phyloP scores from a whole-genome alignment of 1,140 invertebrate genomes.

The Nomia melanderi region DNA sequence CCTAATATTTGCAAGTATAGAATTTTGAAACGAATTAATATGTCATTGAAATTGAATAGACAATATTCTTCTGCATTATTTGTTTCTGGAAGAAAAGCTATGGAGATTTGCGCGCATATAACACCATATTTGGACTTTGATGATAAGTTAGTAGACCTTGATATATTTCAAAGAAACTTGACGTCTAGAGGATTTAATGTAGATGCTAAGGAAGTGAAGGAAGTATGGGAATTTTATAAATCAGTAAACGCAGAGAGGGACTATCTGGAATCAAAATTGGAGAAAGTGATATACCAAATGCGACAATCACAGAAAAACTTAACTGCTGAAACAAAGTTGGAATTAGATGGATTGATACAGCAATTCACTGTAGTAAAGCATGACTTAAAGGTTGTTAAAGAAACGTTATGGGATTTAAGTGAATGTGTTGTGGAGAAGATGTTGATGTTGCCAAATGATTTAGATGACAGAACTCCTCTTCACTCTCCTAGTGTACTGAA shows the following conservation, averaged over 20 bases:
- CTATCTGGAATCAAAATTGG: conserved; percentile 76
- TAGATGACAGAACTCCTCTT: conserved; percentile 84
- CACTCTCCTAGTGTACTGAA: conserved; percentile 77
- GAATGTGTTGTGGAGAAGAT: conserved; percentile 82
- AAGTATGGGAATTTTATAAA: conserved; percentile 81
- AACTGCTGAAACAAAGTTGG: conserved; percentile 72
- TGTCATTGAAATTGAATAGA: background rate
- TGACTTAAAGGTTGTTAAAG: conserved; percentile 83
- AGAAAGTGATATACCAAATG: conserved; percentile 65
- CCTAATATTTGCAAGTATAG: background rate
- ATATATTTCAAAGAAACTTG: conserved; percentile 80
- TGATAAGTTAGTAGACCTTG: conserved; percentile 78
- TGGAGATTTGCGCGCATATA: conserved; percentile 82
- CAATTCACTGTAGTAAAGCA: conserved; percentile 82
- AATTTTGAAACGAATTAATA: background rate
- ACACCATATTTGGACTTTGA: conserved; percentile 84
- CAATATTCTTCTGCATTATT: conserved; percentile 82
- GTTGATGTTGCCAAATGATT: conserved; percentile 84
- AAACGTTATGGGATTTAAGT: conserved; percentile 83
- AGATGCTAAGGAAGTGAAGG: conserved; percentile 78
- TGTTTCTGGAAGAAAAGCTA: conserved; percentile 84
- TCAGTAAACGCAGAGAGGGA: conserved; percentile 73
- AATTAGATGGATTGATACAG: conserved; percentile 80
- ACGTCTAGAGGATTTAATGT: conserved; percentile 77
- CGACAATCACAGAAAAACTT: conserved; percentile 68